A percentile compares a stretch with the other conserved stretches of the same genome.
Conservation (phyloP, 2,797 vertebrate genomes). For the Triplophysa yarkandensis region DNA sequence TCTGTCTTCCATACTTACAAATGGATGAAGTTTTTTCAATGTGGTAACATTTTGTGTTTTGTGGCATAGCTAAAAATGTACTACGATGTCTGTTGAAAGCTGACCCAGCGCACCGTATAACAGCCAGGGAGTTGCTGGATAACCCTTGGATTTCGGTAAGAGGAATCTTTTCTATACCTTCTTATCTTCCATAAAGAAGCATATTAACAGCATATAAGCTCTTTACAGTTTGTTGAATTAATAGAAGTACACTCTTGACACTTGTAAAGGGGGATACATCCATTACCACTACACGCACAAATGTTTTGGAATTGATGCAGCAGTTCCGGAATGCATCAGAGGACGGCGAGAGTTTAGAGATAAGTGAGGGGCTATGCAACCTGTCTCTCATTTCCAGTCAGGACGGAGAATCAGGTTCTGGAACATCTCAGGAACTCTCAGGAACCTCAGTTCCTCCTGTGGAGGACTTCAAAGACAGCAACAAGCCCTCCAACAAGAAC, state of each 20-base stretch:
- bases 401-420: slow-evolving; percentile 24
- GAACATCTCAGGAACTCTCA: slow-evolving; percentile 16
- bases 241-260: background rate
- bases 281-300: slow-evolving; percentile 69
- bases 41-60: slow-evolving; percentile 19
- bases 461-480: slow-evolving; percentile 51
- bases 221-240: slow-evolving; percentile 31
- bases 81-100: slow-evolving; percentile 78
- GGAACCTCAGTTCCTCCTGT: background rate
- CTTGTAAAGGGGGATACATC: slow-evolving; percentile 78
- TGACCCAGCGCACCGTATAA: slow-evolving; percentile 81
- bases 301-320: slow-evolving; percentile 85
- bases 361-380: slow-evolving; percentile 41
- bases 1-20: slow-evolving; percentile 10
- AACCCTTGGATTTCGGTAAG: slow-evolving; percentile 81
- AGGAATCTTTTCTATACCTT: no score
- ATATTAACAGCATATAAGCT: slow-evolving; percentile 12
- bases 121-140: slow-evolving; percentile 79
- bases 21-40: background rate
- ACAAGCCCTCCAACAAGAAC: slow-evolving; percentile 53
- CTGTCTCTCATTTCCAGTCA: slow-evolving; percentile 54
- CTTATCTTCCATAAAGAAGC: no score
- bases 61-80: slow-evolving; percentile 76
- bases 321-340: slow-evolving; percentile 70
- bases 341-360: slow-evolving; percentile 59